A percentile compares a stretch with the other conserved stretches of the same genome.
Conservation (phyloP, 2,113 vertebrate species). For the Brachionichthys hirsutus region DNA sequence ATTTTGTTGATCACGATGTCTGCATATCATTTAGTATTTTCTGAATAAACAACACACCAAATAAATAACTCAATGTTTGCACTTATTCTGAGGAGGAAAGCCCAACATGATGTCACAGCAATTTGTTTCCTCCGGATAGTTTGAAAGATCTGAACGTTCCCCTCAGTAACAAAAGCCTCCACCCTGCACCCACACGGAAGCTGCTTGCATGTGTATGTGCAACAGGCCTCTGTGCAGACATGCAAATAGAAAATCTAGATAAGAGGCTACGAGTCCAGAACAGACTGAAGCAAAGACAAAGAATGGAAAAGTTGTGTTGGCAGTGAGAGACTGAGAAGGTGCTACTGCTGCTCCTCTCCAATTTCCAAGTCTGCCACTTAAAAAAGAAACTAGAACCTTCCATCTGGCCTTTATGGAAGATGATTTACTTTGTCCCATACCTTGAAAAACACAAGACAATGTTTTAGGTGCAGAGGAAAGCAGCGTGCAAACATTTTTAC, state of each 20-base stretch:
- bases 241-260: slow-evolving; percentile 42
- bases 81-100: neutral
- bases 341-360: slow-evolving; percentile 53
- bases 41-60: too few species aligned
- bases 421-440: slow-evolving; percentile 6
- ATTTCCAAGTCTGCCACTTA: slow-evolving; percentile 59
- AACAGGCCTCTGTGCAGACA: neutral
- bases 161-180: neutral
- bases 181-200: neutral
- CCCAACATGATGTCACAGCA: neutral
- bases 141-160: neutral
- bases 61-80: too few species aligned
- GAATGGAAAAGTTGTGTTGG: slow-evolving; percentile 44
- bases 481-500: neutral
- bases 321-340: slow-evolving; percentile 60
- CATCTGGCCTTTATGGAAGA: slow-evolving; percentile 50
- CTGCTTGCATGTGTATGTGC: slow-evolving; percentile 28
- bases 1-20: neutral
- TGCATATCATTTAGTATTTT: neutral
- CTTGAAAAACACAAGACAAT: neutral
- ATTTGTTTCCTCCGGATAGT: slow-evolving; percentile 10
- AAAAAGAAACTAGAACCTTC: slow-evolving; percentile 32
- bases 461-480: neutral
- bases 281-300: slow-evolving; percentile 32
- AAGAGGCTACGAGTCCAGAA: slow-evolving; percentile 29